phyloP scores from a whole-genome alignment of 2,797 vertebrate species.

The Tarsius wallacei region DNA sequence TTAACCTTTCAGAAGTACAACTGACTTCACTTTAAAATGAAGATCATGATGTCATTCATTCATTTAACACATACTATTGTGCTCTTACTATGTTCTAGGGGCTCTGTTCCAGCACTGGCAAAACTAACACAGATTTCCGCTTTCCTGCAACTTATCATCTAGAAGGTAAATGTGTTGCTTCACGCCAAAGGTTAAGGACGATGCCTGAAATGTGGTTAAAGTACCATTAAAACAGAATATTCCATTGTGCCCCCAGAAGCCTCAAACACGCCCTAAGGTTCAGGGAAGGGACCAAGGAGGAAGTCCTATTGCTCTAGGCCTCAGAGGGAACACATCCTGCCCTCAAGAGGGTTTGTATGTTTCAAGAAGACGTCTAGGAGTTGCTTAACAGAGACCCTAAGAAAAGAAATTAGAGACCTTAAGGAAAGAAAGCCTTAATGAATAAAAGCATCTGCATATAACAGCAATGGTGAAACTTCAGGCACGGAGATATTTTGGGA shows the following conservation, averaged over 20 bases:
- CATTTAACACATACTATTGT: background rate
- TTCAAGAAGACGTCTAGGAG: background rate
- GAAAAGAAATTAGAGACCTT: too few relatives aligned
- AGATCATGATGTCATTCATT: background rate
- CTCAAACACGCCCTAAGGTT: background rate
- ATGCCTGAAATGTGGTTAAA: background rate
- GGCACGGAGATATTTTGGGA: background rate
- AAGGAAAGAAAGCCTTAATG: background rate
- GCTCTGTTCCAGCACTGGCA: background rate
- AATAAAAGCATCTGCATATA: background rate
- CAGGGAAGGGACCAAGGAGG: background rate
- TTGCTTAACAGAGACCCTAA: background rate
- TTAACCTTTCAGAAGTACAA: slow-evolving; percentile 12
- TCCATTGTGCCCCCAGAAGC: background rate
- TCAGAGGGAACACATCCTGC: background rate
- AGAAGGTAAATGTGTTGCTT: background rate
- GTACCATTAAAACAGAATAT: background rate
- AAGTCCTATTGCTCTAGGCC: background rate
- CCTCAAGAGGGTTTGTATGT: background rate
- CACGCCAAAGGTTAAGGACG: background rate
- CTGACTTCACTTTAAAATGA: background rate
- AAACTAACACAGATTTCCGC: background rate
- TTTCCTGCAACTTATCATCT: background rate
- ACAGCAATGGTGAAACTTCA: too few relatives aligned
- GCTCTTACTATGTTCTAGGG: background rate